Conservation (phyloP, 2,888 invertebrate species). For the Apantesis nais region DNA sequence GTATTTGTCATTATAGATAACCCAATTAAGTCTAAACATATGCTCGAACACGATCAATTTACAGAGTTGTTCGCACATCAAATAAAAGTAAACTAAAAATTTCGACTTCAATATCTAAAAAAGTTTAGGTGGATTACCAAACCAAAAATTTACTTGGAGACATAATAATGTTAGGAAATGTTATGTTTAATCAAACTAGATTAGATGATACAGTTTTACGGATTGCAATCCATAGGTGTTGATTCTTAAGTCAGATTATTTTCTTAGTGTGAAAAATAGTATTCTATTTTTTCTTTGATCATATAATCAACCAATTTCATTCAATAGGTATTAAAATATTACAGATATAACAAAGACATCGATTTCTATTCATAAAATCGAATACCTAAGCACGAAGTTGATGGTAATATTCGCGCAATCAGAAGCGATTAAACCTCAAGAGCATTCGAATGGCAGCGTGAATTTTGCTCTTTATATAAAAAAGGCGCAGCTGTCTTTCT, state of each 20-base stretch:
- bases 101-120: no score
- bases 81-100: no score
- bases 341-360: conserved; percentile 9
- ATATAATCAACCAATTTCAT: not conserved
- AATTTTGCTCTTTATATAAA: conserved; percentile 39
- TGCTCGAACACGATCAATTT: no score
- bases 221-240: no score
- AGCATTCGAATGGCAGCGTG: conserved; percentile 42
- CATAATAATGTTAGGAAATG: not conserved
- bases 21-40: no score
- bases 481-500: conserved; percentile 41
- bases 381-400: conserved; percentile 41
- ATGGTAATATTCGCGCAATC: conserved; percentile 43
- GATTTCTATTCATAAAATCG: conserved; percentile 30
- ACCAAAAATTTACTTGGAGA: no score
- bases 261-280: not conserved
- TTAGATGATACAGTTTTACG: no score
- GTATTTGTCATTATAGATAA: no score
- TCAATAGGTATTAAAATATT: not conserved
- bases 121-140: no score
- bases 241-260: no score
- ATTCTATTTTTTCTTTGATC: not conserved
- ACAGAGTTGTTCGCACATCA: no score
- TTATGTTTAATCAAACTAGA: no score
- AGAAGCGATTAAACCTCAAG: conserved; percentile 46